Evolutionary conservation across 2,797 vertebrate genomes (phyloP).

Genomic region (Crenichthys baileyi): DNA sequence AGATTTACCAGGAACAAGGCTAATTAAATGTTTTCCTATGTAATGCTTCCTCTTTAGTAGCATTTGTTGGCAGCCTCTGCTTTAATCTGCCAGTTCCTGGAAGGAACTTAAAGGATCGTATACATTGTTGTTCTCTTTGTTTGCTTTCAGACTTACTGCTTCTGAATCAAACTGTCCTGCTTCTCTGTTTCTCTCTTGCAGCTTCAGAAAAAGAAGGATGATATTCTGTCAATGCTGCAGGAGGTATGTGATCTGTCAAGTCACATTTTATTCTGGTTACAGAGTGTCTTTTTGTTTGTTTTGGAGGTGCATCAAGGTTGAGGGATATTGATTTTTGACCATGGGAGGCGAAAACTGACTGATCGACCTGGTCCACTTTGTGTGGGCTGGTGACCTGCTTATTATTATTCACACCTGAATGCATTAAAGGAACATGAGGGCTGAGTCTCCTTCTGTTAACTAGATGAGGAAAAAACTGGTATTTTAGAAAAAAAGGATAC

Average conservation of each 20-base stretch:
- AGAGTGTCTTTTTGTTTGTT: background rate
- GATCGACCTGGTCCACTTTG: constrained; percentile 7
- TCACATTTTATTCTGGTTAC: background rate
- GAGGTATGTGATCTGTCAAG: constrained; percentile 74
- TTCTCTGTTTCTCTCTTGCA: constrained; percentile 51
- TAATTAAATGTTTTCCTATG: background rate
- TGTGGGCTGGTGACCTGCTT: constrained; percentile 28
- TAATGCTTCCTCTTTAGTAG: background rate
- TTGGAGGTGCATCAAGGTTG: background rate
- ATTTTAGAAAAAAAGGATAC: constrained; percentile 3
- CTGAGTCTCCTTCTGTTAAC: constrained; percentile 38
- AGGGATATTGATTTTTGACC: constrained; percentile 17
- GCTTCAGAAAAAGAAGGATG: constrained; percentile 83
- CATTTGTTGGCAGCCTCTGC: background rate
- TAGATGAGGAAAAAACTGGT: constrained; percentile 16
- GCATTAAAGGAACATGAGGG: constrained; percentile 42
- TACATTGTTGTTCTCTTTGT: background rate
- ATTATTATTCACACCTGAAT: constrained; percentile 59
- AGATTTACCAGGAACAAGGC: background rate
- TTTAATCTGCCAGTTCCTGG: background rate
- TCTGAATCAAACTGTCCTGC: background rate
- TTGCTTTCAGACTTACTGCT: background rate
- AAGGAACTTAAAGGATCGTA: background rate
- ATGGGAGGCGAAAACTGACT: constrained; percentile 2
- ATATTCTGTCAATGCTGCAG: constrained; percentile 79